A percentile compares a stretch with the other conserved stretches of the same genome.
phyloP scores from a whole-genome alignment of 2,113 vertebrate species.

The Trinectes maculatus region DNA sequence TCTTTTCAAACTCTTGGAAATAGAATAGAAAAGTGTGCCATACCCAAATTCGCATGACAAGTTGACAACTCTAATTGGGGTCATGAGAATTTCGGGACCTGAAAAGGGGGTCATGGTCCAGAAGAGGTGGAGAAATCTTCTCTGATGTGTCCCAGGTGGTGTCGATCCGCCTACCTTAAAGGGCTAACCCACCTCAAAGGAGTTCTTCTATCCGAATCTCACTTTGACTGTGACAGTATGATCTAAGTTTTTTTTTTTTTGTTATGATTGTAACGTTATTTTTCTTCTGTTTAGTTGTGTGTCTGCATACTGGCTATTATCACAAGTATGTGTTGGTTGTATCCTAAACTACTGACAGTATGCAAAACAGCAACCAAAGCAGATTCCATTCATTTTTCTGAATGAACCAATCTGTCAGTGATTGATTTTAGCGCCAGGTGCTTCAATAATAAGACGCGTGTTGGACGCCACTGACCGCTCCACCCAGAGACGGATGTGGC shows the following conservation, averaged over 20 bases:
- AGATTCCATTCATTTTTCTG: slow-evolving; percentile 45
- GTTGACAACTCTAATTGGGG: slow-evolving; percentile 38
- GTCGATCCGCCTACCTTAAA: neutral
- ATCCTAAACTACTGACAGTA: neutral
- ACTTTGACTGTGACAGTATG: neutral
- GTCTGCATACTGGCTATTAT: neutral
- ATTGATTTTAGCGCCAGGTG: slow-evolving; percentile 40
- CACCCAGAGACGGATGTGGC: slow-evolving; percentile 32
- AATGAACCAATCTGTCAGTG: slow-evolving; percentile 40
- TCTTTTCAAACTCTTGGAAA: slow-evolving; percentile 8
- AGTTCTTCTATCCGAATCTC: neutral
- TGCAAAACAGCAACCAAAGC: slow-evolving; percentile 12
- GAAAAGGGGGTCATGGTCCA: slow-evolving; percentile 32
- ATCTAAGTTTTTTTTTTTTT: neutral
- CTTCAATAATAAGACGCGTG: slow-evolving; percentile 44
- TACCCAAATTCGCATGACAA: slow-evolving; percentile 13
- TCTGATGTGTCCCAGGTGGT: slow-evolving; percentile 31
- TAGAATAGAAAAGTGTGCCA: slow-evolving; percentile 20
- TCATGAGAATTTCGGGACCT: slow-evolving; percentile 45
- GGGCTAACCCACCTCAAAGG: neutral
- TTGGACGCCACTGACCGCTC: slow-evolving; percentile 49
- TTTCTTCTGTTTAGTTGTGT: no score
- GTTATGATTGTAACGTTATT: neutral
- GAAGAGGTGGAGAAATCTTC: neutral
- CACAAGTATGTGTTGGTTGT: neutral